Evolutionary conservation across 2,888 invertebrate species (phyloP).

Genomic region (Tanypteryx hageni): DNA sequence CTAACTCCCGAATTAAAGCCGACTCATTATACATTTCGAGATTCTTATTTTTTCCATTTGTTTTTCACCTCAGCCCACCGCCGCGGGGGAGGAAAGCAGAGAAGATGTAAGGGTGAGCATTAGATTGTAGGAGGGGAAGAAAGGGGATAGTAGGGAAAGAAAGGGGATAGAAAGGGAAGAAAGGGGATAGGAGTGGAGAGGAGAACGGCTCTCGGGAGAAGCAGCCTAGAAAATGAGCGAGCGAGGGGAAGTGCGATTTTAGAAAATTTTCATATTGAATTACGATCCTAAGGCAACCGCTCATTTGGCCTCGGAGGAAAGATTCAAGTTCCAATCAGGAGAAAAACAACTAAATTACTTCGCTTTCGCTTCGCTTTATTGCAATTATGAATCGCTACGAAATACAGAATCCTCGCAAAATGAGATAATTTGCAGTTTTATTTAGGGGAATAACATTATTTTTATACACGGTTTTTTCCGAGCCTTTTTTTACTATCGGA

Average conservation of each 20-base stretch:
- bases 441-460: too few species aligned
- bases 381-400: too few species aligned
- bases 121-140: too few species aligned
- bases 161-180: not conserved
- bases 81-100: slow-evolving; percentile 60
- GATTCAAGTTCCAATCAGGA: not conserved
- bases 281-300: not conserved
- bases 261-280: not conserved
- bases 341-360: not conserved
- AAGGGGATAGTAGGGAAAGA: slow-evolving; percentile 9
- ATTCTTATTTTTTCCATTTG: slow-evolving; percentile 38
- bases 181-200: too few species aligned
- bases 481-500: too few species aligned
- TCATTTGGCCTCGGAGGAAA: not conserved
- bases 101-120: slow-evolving; percentile 43
- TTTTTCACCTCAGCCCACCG: not conserved
- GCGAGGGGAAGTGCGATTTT: not conserved
- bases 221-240: not conserved
- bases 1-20: slow-evolving; percentile 36
- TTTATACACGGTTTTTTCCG: too few species aligned
- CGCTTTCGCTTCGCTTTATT: too few species aligned
- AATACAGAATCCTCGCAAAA: too few species aligned
- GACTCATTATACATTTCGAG: slow-evolving; percentile 47
- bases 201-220: too few species aligned
- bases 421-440: too few species aligned